Conservation (phyloP, 1,140 invertebrate genomes). For the Drosophila kikkawai region DNA sequence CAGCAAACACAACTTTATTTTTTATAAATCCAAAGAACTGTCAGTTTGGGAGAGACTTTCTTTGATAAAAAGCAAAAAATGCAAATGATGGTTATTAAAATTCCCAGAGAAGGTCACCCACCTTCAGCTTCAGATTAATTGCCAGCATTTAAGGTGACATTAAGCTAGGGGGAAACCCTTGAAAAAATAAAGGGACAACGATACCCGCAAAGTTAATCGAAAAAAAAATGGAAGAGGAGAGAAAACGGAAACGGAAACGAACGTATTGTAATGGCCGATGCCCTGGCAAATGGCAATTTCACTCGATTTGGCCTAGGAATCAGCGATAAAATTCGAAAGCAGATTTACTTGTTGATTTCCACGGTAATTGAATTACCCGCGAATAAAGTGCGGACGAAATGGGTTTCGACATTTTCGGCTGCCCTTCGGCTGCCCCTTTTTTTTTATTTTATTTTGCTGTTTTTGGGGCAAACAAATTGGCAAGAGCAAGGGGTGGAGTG, state of each 20-base stretch:
- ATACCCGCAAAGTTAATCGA: constrained; percentile 23
- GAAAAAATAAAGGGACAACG: constrained; percentile 25
- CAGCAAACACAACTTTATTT: constrained; percentile 28
- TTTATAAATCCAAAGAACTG: constrained; percentile 34
- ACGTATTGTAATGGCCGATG: constrained; percentile 9
- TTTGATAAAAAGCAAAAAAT: constrained; percentile 17
- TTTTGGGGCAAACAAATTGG: constrained; percentile 23
- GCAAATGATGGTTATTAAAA: constrained; percentile 55
- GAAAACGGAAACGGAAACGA: constrained; percentile 22
- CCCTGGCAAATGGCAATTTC: constrained; percentile 32
- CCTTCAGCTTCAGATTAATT: constrained; percentile 55
- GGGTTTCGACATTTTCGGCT: constrained; percentile 44
- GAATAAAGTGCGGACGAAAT: constrained; percentile 58
- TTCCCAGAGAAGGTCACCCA: constrained; percentile 26
- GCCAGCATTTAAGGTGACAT: constrained; percentile 74
- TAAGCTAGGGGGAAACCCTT: constrained; percentile 41
- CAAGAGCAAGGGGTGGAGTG: not conserved
- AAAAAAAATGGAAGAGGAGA: not conserved
- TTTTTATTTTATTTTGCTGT: not conserved
- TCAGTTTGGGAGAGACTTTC: constrained; percentile 1
- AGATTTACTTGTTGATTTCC: constrained; percentile 77
- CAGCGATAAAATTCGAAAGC: constrained; percentile 44
- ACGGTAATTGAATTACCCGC: constrained; percentile 69
- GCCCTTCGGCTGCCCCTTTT: constrained; percentile 2
- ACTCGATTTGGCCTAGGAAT: constrained; percentile 30